These are phyloP conservation scores for Corapipo altera DNA, from an alignment of 2,113 vertebrate genomes.

Conservation along the genomic window DNA sequence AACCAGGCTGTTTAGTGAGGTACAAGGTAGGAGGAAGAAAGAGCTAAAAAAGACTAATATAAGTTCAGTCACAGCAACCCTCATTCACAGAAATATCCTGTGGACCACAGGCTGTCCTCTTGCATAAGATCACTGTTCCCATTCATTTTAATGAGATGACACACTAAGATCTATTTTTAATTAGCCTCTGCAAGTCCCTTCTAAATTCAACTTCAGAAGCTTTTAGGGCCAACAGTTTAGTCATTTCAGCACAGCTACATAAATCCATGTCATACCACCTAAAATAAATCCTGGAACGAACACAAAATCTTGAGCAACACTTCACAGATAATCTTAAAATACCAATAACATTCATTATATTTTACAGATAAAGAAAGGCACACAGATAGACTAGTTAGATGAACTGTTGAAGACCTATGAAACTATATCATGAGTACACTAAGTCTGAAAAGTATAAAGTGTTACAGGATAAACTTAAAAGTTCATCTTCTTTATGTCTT, in stretches of 20 bases:
- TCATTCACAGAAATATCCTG: background rate
- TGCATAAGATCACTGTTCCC: constrained; percentile 23
- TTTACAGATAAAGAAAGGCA: background rate
- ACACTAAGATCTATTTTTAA: constrained; percentile 51
- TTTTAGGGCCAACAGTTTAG: background rate
- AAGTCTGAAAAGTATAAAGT: background rate
- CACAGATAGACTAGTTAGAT: background rate
- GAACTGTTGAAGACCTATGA: background rate
- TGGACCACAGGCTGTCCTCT: background rate
- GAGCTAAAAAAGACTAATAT: background rate
- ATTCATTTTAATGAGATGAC: constrained; percentile 58
- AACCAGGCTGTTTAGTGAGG: background rate
- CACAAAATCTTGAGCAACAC: background rate
- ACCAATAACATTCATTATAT: background rate
- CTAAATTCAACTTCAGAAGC: constrained; percentile 3
- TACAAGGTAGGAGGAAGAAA: background rate
- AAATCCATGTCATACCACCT: background rate
- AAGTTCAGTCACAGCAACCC: background rate
- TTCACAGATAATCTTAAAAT: background rate
- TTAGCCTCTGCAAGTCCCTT: background rate
- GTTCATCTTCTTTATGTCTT: background rate
- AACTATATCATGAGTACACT: background rate
- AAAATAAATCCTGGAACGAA: constrained; percentile 4
- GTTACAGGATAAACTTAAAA: background rate
- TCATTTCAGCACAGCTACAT: constrained; percentile 12